A percentile compares a stretch with the other conserved stretches of the same genome.
These are phyloP conservation scores for Malurus cyaneus DNA, from an alignment of 2,113 vertebrate genomes.

Conservation along the genomic window DNA sequence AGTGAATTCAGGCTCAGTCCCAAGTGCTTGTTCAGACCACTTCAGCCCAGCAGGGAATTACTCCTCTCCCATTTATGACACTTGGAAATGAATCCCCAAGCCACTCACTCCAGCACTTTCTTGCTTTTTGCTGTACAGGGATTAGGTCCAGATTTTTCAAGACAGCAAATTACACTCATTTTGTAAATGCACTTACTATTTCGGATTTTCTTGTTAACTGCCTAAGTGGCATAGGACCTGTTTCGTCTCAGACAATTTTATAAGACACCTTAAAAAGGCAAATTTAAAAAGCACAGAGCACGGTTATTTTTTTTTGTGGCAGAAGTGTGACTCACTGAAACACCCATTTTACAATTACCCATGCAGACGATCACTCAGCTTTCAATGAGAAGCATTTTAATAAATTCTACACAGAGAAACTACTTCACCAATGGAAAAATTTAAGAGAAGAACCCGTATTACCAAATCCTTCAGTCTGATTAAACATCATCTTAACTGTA, in stretches of 20 bases:
- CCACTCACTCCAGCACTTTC: background rate
- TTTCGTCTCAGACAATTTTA: background rate
- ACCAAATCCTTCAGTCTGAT: slow-evolving; percentile 90
- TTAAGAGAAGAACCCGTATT: slow-evolving; percentile 28
- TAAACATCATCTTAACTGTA: slow-evolving; percentile 85
- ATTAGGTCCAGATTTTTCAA: background rate
- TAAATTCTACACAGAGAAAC: background rate
- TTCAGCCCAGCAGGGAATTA: background rate
- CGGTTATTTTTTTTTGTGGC: background rate
- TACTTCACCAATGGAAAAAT: background rate
- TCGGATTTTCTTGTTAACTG: background rate
- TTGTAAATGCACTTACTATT: background rate
- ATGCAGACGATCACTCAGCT: fast-evolving
- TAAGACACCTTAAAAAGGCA: background rate
- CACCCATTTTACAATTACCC: background rate
- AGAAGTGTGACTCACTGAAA: background rate
- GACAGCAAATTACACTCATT: background rate
- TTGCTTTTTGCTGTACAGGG: background rate
- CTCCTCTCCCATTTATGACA: background rate
- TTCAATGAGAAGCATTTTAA: background rate
- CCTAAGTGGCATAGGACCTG: background rate
- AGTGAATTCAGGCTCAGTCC: background rate
- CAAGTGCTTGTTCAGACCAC: background rate
- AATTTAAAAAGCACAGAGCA: background rate
- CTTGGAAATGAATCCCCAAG: background rate